Evolutionary conservation across 2,113 vertebrate genomes (phyloP).

Genomic region (Nesospiza acunhae): DNA sequence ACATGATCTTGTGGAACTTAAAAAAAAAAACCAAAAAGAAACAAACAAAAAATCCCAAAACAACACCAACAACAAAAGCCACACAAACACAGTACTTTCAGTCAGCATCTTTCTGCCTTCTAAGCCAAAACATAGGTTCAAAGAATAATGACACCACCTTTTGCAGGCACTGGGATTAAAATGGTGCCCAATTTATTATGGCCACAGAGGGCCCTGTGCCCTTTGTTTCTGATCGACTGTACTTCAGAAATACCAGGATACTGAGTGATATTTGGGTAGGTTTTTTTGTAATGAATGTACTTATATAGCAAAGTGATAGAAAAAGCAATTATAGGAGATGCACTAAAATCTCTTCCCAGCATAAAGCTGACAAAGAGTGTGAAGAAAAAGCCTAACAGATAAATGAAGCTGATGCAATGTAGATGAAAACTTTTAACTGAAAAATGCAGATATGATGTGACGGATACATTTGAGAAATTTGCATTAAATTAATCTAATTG

Average conservation of each 20-base stretch:
- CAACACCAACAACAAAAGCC: no score
- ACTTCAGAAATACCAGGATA: neutral
- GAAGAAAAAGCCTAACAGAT: neutral
- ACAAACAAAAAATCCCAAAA: no score
- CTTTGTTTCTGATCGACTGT: neutral
- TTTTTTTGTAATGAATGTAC: neutral
- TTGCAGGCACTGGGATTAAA: neutral
- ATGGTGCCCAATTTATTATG: neutral
- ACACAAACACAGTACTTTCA: neutral
- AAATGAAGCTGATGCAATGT: constrained; percentile 19
- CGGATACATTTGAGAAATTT: constrained; percentile 10
- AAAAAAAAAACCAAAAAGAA: neutral
- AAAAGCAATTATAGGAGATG: neutral
- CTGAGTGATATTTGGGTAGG: neutral
- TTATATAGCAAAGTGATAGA: neutral
- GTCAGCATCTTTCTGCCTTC: neutral
- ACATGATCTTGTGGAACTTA: neutral
- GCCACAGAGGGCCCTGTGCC: neutral
- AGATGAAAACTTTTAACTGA: constrained; percentile 9
- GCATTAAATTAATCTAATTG: neutral
- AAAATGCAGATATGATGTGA: neutral
- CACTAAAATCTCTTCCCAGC: neutral
- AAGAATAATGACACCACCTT: neutral
- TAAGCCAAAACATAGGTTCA: neutral
- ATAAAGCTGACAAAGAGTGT: neutral